These are phyloP conservation scores for Nebria brevicollis DNA, from an alignment of 2,888 invertebrate species.

Conservation along the genomic window DNA sequence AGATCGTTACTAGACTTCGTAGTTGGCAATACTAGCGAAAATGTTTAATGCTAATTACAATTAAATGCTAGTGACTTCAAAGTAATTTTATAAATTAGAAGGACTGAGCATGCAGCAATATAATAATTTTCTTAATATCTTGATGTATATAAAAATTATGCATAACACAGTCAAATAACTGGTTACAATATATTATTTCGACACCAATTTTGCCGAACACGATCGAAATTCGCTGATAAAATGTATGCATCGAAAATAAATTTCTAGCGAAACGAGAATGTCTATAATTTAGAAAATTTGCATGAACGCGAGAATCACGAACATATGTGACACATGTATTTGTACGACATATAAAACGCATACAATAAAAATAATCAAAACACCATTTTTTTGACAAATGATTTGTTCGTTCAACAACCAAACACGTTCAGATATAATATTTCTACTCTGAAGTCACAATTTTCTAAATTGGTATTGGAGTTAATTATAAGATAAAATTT, in stretches of 20 bases:
- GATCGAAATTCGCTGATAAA: constrained; percentile 29
- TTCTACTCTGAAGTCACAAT: neutral
- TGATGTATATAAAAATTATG: neutral
- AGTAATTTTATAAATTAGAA: neutral
- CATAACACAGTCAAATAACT: constrained; percentile 31
- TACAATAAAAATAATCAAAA: neutral
- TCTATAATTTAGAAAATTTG: constrained; percentile 41
- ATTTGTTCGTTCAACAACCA: neutral
- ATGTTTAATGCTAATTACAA: neutral
- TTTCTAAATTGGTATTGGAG: neutral
- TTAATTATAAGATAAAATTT: too few species aligned
- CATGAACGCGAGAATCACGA: constrained; percentile 22
- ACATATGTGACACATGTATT: constrained; percentile 29
- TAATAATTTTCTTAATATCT: neutral
- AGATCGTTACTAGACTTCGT: too few species aligned
- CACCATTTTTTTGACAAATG: neutral
- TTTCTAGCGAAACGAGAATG: constrained; percentile 30
- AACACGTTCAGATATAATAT: neutral
- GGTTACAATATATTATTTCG: constrained; percentile 31
- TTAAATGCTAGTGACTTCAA: neutral
- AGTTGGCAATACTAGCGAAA: too few species aligned
- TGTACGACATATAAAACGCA: constrained; percentile 2
- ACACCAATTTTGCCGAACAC: constrained; percentile 17
- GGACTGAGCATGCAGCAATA: neutral
- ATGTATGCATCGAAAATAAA: constrained; percentile 31